These are phyloP conservation scores for Thelaira solivaga DNA, from an alignment of 2,888 invertebrate species.

Conservation along the genomic window DNA sequence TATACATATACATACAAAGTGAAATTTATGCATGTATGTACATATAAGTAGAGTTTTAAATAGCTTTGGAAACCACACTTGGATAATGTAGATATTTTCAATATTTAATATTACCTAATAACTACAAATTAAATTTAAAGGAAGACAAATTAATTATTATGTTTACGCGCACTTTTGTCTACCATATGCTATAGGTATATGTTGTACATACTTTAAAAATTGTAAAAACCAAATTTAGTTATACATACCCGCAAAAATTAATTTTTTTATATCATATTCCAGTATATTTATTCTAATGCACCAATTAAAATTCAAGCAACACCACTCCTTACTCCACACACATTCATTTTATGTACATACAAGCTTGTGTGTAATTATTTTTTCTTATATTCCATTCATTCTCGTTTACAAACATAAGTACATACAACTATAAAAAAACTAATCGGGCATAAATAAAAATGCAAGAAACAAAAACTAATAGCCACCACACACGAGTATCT, in stretches of 20 bases:
- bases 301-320: constrained; percentile 50
- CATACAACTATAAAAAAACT: constrained; percentile 47
- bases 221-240: background rate
- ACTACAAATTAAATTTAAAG: background rate
- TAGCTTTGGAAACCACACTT: no score
- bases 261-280: constrained; percentile 37
- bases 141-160: constrained; percentile 23
- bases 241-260: constrained; percentile 40
- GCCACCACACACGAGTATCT: constrained; percentile 45
- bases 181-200: constrained; percentile 22
- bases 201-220: background rate
- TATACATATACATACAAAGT: background rate
- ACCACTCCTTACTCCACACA: constrained; percentile 63
- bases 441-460: constrained; percentile 51
- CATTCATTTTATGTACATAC: constrained; percentile 51
- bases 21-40: background rate
- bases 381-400: constrained; percentile 54
- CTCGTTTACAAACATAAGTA: constrained; percentile 50
- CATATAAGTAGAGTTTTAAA: no score
- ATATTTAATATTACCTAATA: no score
- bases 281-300: constrained; percentile 27
- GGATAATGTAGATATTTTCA: no score
- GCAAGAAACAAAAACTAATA: constrained; percentile 32
- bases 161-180: constrained; percentile 44
- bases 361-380: constrained; percentile 33